phyloP scores from a whole-genome alignment of 2,888 invertebrate genomes.

The Drosophila tanythrix region DNA sequence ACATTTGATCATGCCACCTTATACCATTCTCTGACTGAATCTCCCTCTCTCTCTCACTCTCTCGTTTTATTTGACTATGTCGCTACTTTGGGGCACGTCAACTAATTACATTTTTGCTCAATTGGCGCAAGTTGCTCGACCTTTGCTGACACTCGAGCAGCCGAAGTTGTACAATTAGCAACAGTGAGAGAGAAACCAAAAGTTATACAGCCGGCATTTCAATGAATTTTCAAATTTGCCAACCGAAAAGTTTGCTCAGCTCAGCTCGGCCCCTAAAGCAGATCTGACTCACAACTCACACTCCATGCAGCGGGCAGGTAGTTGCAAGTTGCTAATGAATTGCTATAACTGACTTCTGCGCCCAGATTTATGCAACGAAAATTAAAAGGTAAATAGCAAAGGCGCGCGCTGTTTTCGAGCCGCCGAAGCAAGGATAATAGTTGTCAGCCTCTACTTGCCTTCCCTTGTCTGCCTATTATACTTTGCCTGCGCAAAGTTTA shows the following conservation, averaged over 20 bases:
- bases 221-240: constrained; percentile 72
- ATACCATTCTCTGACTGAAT: neutral
- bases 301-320: neutral
- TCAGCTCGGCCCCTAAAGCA: neutral
- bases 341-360: constrained; percentile 71
- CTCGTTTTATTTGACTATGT: neutral
- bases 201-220: constrained; percentile 72
- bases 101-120: constrained; percentile 76
- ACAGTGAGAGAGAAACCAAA: constrained; percentile 47
- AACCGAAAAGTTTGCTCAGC: constrained; percentile 54
- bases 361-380: constrained; percentile 72
- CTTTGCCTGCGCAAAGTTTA: constrained; percentile 58
- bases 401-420: constrained; percentile 23
- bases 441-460: constrained; percentile 42
- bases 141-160: constrained; percentile 51
- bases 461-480: neutral
- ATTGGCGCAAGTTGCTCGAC: constrained; percentile 62
- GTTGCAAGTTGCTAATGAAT: constrained; percentile 66
- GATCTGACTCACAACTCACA: neutral
- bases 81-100: constrained; percentile 29
- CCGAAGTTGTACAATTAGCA: constrained; percentile 73
- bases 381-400: constrained; percentile 76
- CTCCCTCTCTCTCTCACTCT: neutral
- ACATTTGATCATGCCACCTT: constrained; percentile 37
- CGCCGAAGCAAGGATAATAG: constrained; percentile 54